Evolutionary conservation across 2,888 invertebrate species (phyloP), one percentile per base, ranked within the genome.

Genomic region (Tanytarsus gracilentus): DNA sequence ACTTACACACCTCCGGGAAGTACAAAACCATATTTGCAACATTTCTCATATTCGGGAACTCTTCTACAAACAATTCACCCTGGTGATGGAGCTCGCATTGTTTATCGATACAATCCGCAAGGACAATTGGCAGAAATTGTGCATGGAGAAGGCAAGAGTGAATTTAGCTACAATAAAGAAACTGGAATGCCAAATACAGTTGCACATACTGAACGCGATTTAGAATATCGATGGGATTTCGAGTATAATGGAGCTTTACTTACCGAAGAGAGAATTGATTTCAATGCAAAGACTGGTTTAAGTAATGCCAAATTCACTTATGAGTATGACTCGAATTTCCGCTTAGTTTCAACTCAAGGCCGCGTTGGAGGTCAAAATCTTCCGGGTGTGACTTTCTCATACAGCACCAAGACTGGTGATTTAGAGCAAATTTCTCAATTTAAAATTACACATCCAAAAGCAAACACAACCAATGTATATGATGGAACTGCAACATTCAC

Each of bases 221-320:
- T 90, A 36, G 90, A 91, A 69, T 91, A 91, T 68, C 80, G 87
- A 62, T 90, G 90, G 89, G 91, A 91, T 70, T 88, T 88, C 65
- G 89, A 88, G 64, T 88, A 86, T 67, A 80, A 79, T 9, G 88
- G 86, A 9, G 89, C 88, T 0, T 73, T 90, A 23, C 74, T 91
- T 4, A 82, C 83, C 36, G 90, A 93, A 71, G 92, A 92, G 71
- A 79, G 88, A 62, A 82, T 91, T 25, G 91, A 91, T 68, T 93
- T 85, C 68, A 89, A 89, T 62, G 88, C 91, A 58, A 91, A 91
- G 74, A 91, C 91, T 9, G 92, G 91, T 5, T 76, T 94, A 8
- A 91, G 90, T 70, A 91, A 91, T 70, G 93, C 91, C 53, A 93
- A 90, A 73, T 93, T 94, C 67, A 86, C 87, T 30, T 96, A 94